phyloP scores from a whole-genome alignment of 1,140 invertebrate species.

The Caenorhabditis remanei region DNA sequence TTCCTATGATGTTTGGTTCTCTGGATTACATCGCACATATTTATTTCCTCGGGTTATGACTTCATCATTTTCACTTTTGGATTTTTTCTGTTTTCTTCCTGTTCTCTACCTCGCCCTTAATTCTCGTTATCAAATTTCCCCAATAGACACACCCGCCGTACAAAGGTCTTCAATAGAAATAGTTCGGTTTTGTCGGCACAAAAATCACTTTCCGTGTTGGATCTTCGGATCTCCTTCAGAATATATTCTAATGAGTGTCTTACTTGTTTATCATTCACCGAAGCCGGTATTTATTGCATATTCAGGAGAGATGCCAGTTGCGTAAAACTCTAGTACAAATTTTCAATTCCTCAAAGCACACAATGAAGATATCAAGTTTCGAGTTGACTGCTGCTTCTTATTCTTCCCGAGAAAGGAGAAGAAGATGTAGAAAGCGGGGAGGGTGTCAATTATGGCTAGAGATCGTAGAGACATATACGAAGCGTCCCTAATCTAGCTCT shows the following conservation, averaged over 20 bases:
- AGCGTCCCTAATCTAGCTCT: slow-evolving; percentile 4
- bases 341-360: slow-evolving; percentile 22
- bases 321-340: background rate
- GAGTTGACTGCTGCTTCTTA: slow-evolving; percentile 44
- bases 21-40: no score
- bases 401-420: background rate
- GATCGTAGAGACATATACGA: slow-evolving; percentile 22
- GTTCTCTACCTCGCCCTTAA: background rate
- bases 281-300: no score
- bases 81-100: no score
- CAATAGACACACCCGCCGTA: background rate
- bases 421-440: slow-evolving; percentile 28
- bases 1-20: background rate
- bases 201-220: background rate
- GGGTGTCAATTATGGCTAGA: slow-evolving; percentile 40
- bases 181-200: background rate
- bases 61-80: no score
- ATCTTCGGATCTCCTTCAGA: no score
- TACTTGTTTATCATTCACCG: no score
- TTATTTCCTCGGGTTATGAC: no score
- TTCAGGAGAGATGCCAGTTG: background rate
- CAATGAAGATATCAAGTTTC: slow-evolving; percentile 50
- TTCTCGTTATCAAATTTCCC: no score
- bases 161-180: background rate
- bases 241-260: no score